Conservation (phyloP, 2,797 vertebrate genomes). For the Semotilus atromaculatus region DNA sequence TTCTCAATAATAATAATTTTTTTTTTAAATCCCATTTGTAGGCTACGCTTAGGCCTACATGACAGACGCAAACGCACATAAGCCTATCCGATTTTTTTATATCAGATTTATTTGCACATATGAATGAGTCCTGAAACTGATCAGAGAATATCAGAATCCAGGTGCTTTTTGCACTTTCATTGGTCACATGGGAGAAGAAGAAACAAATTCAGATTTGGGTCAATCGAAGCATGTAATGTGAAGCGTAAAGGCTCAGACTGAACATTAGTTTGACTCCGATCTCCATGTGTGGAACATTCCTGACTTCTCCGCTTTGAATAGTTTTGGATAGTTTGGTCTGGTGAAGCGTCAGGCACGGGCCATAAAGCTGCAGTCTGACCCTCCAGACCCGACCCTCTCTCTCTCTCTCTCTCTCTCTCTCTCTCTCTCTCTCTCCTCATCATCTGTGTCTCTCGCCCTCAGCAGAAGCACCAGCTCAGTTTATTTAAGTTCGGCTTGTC, state of each 20-base stretch:
- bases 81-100: no score
- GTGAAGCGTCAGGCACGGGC: constrained; percentile 63
- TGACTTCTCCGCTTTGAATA: constrained; percentile 31
- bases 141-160: no score
- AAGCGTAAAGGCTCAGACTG: background rate
- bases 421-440: constrained; percentile 5
- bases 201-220: background rate
- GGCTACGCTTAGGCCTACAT: no score
- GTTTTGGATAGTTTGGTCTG: constrained; percentile 62
- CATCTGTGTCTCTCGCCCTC: constrained; percentile 1
- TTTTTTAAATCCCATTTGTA: no score
- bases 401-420: background rate
- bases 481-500: constrained; percentile 58
- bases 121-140: no score
- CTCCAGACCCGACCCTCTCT: background rate
- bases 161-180: no score
- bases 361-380: constrained; percentile 55
- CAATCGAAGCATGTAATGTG: background rate
- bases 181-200: no score
- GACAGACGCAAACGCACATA: no score
- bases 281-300: constrained; percentile 59
- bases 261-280: background rate
- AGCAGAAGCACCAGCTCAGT: constrained; percentile 44
- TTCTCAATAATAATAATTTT: no score
- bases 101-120: no score